Evolutionary conservation across 2,113 vertebrate species (phyloP).

Genomic region (Chaetodon auriga): DNA sequence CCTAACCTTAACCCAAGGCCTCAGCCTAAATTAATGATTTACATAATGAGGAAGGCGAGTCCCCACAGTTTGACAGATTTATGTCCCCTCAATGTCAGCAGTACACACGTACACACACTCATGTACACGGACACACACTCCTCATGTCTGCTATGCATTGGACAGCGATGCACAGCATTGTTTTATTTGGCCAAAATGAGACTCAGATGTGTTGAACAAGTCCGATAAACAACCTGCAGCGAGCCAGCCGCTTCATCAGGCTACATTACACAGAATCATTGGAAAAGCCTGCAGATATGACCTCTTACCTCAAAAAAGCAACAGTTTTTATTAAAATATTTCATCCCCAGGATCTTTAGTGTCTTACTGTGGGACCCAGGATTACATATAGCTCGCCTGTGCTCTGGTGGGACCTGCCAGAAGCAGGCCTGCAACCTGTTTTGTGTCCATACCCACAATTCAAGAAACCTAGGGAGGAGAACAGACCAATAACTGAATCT

Average conservation of each 20-base stretch:
- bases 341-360: conserved; percentile 30
- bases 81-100: too few relatives aligned
- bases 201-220: conserved; percentile 74
- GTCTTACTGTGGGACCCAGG: conserved; percentile 40
- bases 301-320: conserved; percentile 48
- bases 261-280: conserved; percentile 43
- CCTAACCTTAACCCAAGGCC: too few relatives aligned
- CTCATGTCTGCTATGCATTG: conserved; percentile 67
- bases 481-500: conserved; percentile 46
- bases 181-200: conserved; percentile 73
- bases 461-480: conserved; percentile 40
- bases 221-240: conserved; percentile 77
- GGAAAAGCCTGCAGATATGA: conserved; percentile 50
- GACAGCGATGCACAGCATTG: conserved; percentile 73
- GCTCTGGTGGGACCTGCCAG: conserved; percentile 38
- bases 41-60: too few relatives aligned
- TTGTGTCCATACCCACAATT: neutral
- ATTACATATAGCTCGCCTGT: conserved; percentile 36
- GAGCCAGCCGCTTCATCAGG: conserved; percentile 60
- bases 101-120: neutral
- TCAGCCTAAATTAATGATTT: too few relatives aligned
- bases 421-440: conserved; percentile 57
- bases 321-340: conserved; percentile 42
- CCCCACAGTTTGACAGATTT: too few relatives aligned
- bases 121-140: conserved; percentile 42